Conservation (phyloP, 2,797 vertebrate genomes). For the Enteromius anoplus region DNA sequence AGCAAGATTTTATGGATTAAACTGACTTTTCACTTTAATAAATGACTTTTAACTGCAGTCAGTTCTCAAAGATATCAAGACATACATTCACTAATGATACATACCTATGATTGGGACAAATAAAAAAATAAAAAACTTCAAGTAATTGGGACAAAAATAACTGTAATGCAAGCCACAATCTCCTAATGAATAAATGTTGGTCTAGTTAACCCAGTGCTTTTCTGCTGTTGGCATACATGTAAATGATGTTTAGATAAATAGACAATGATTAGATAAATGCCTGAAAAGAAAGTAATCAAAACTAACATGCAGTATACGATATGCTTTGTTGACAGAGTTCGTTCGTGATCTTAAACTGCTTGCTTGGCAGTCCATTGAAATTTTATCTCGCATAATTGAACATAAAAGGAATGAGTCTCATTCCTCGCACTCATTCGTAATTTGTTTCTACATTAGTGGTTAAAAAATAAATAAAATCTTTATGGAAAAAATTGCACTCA, state of each 20-base stretch:
- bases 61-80: not conserved
- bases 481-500: not conserved
- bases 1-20: not conserved
- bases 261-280: conserved; percentile 2
- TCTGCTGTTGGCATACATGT: not conserved
- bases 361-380: not conserved
- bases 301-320: not conserved
- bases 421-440: not conserved
- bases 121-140: not conserved
- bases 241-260: not conserved
- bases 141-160: not conserved
- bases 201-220: not conserved
- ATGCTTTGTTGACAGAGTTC: not conserved
- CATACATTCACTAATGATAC: not conserved
- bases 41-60: not conserved
- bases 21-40: not conserved
- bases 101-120: not conserved
- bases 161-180: not conserved
- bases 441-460: not conserved
- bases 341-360: not conserved
- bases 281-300: not conserved
- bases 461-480: not conserved
- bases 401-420: not conserved
- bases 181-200: not conserved
- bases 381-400: not conserved